Conservation (phyloP, 53 echinoderm and acorn worm genomes). For the Apostichopus leukothele region DNA sequence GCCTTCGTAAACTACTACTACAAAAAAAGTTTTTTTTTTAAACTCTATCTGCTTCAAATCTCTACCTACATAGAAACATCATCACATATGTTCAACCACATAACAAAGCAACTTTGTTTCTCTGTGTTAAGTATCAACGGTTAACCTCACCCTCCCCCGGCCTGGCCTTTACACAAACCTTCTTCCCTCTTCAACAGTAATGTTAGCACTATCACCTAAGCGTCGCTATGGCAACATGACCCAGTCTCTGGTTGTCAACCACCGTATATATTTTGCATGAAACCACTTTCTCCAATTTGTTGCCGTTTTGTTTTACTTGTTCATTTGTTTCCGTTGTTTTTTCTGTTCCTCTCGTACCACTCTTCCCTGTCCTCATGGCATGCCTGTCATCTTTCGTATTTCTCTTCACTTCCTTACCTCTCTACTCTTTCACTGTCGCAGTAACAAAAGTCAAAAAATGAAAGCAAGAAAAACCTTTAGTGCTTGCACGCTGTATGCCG, state of each 20-base stretch:
- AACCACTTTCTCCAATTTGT: not conserved
- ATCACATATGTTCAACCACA: not conserved
- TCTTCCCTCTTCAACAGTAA: not conserved
- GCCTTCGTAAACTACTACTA: not conserved
- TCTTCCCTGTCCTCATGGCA: not conserved
- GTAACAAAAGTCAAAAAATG: too few species aligned
- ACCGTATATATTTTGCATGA: not conserved
- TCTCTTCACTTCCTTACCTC: too few species aligned
- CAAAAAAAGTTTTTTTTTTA: not conserved
- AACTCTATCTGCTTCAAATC: not conserved
- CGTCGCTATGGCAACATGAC: slow-evolving; percentile 6
- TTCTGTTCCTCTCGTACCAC: not conserved
- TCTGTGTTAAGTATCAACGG: not conserved
- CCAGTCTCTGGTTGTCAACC: not conserved
- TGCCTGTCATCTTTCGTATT: not conserved
- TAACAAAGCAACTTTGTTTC: not conserved
- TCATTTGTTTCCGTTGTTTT: not conserved
- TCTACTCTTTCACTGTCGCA: too few species aligned
- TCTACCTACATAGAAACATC: not conserved
- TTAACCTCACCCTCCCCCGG: not conserved
- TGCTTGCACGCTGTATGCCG: too few species aligned
- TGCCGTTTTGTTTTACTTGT: not conserved
- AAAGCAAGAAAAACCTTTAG: too few species aligned
- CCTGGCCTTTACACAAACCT: too few species aligned
- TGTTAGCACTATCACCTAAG: slow-evolving; percentile 3